Base-by-base conservation (phyloP, 2,113 vertebrate genomes). In the Piprites chloris region DNA sequence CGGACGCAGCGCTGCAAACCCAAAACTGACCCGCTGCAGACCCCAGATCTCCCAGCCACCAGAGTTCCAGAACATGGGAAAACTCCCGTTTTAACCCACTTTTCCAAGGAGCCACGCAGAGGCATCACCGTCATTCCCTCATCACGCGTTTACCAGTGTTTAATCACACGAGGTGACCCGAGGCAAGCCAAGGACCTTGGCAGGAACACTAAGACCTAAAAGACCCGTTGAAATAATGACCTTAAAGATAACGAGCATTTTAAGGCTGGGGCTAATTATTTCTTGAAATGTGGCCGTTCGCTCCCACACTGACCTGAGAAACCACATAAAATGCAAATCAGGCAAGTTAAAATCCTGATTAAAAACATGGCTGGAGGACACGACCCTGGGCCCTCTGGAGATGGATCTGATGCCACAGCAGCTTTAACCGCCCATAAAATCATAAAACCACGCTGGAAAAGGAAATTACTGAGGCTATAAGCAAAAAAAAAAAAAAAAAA, bases 371-470 rank as follows among this genome's bases (percentile, higher is more conserved):
- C 83, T 32, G 13, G 50, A 21, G 91, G 81, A 41, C 91, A 28
- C 1, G 30, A 67, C 50, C 71, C 39, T 0, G 4, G 44, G 73
- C 41, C 82, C 90, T 81, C 2, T 5, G 61, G 2, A 9, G 53
- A 44, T 0, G 46, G 76, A 53, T 12, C 15, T 5, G 67, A 10
- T n/a, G 76, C n/a, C 75, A 22, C 37, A 8, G 44, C 35, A 20
- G 63, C 53, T 42, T 30, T 6, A 74, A 46, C 9, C 35, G 4
- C 1, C 50, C 33, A 8, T 9, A 33, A 35, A 82, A 66, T 32
- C 27, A 2, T 8, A 11, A 12, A 18, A 14, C 30, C 2, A 0
- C 0, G 1, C 32, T 4, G 56, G 30, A 26, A 52, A 69, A 61
- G 58, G 78, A 6, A 86, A 89, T 41, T 9, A 16, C 22, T 14